phyloP scores from a whole-genome alignment of 2,888 invertebrate species.

The Noctua janthina region DNA sequence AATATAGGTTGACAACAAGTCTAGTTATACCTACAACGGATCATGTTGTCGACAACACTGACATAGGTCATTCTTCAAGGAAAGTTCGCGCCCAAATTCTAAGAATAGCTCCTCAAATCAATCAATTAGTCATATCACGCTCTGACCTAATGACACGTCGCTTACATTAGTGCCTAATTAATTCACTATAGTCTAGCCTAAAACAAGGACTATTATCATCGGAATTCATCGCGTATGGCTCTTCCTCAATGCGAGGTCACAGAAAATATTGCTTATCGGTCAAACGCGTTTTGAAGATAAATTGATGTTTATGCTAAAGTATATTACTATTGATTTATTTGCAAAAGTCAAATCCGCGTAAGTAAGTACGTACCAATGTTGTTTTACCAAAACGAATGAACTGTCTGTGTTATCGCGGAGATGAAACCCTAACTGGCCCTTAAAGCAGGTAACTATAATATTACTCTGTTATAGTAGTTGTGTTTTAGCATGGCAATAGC shows the following conservation, averaged over 20 bases:
- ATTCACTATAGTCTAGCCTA: slow-evolving; percentile 49
- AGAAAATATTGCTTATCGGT: slow-evolving; percentile 27
- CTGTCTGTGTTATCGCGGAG: too few relatives aligned
- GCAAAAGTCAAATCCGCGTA: too few relatives aligned
- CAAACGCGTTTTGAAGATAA: not conserved
- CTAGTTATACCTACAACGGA: not conserved
- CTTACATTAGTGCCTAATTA: slow-evolving; percentile 49
- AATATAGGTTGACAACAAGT: not conserved
- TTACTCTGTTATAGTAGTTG: too few relatives aligned
- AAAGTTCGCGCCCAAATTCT: slow-evolving; percentile 22
- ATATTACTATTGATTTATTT: too few relatives aligned
- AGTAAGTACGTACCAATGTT: too few relatives aligned
- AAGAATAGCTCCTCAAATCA: slow-evolving; percentile 18
- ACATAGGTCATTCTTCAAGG: slow-evolving; percentile 30
- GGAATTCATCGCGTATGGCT: slow-evolving; percentile 42
- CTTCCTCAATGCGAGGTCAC: slow-evolving; percentile 31
- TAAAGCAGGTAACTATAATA: too few relatives aligned
- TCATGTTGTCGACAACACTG: not conserved
- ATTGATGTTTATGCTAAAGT: not conserved
- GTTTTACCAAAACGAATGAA: too few relatives aligned
- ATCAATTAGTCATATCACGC: slow-evolving; percentile 54
- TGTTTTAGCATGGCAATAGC: too few relatives aligned
- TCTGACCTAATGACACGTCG: slow-evolving; percentile 27
- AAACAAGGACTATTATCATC: slow-evolving; percentile 63
- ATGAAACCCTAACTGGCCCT: too few relatives aligned